Percentiles rank a stretch among this genome's conserved stretches.
Evolutionary conservation across 2,797 vertebrate genomes (phyloP).

Genomic region (Pelobates cultripes): DNA sequence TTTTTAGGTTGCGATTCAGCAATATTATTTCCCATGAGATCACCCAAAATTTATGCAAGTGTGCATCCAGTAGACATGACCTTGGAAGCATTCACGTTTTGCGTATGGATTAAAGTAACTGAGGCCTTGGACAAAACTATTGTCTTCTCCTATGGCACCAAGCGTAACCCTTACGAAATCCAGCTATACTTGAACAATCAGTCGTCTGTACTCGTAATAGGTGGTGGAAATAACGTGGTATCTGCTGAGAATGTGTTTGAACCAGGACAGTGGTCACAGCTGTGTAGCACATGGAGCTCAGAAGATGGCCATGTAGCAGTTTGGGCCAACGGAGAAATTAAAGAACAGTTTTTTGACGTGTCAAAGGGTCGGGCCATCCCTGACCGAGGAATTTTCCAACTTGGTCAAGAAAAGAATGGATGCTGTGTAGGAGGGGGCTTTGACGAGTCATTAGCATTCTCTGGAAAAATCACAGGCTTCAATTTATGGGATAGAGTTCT

Average conservation of each 20-base stretch:
- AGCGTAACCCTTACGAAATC: slow-evolving; percentile 85
- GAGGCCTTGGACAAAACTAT: slow-evolving; percentile 84
- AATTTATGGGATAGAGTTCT: slow-evolving; percentile 91
- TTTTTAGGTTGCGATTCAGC: slow-evolving; percentile 86
- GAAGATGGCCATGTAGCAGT: slow-evolving; percentile 75
- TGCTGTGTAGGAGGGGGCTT: slow-evolving; percentile 80
- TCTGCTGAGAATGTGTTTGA: slow-evolving; percentile 63
- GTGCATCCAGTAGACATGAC: slow-evolving; percentile 75
- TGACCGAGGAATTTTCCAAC: slow-evolving; percentile 79
- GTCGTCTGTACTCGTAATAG: slow-evolving; percentile 76
- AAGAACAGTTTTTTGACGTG: slow-evolving; percentile 63
- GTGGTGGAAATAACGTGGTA: slow-evolving; percentile 76
- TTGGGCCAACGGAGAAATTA: slow-evolving; percentile 78
- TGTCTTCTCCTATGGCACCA: slow-evolving; percentile 89
- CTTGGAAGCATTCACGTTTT: slow-evolving; percentile 81
- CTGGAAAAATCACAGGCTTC: slow-evolving; percentile 90
- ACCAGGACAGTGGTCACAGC: slow-evolving; percentile 79
- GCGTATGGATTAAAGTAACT: slow-evolving; percentile 89
- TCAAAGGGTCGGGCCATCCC: slow-evolving; percentile 78
- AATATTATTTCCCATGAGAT: slow-evolving; percentile 93
- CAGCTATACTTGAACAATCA: slow-evolving; percentile 82
- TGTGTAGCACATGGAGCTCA: slow-evolving; percentile 88
- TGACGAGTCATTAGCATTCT: slow-evolving; percentile 82
- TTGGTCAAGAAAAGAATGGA: slow-evolving; percentile 90
- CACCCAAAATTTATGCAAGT: slow-evolving; percentile 83